Base-by-base conservation (phyloP, 1,140 invertebrate species). In the Drosophila orena region DNA sequence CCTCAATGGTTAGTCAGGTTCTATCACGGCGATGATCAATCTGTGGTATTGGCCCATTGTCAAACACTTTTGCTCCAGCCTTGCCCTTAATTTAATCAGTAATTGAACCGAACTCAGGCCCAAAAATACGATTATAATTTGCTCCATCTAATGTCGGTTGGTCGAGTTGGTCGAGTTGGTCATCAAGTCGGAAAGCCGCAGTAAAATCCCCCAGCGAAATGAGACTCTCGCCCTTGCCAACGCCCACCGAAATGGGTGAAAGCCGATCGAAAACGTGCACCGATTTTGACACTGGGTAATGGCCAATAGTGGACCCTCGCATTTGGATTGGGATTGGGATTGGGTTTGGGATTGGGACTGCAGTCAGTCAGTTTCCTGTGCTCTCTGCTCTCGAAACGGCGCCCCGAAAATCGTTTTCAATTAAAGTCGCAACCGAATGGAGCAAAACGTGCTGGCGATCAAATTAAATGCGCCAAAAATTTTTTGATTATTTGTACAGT, bases 401-500 rank as follows among this genome's bases (percentile, higher is more conserved):
- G 68, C 76, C 54, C 65, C 83, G 75, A 86, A 88, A 86, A 88
- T 83, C 75, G 83, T 76, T 86, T 86, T 86, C 83, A 89, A 86
- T 88, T 86, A 86, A 86, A 83, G 79, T 50, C 70, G 47, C 42
- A 44, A 54, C 65, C 57, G 56, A 66, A 76, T 58, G 35, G 62
- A 49, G 53, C 71, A 72, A 84, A 86, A 86, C 83, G 83, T 86
- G 83, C 84, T 83, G 79, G 64, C 86, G 74, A 86, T 88, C 83
- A 89, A 86, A 86, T 86, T 89, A 89, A 86, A 79, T 89, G 69
- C 79, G 59, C 74, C 83, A 70, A 76, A 86, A 86, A 76, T 72
- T 73, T 86, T 88, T 88, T 86, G 83, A 86, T 86, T 86, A 86
- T 86, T 86, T 86, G 83, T 86, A 83, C 84, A 86, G 76, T 65